Percentiles rank a stretch among this genome's conserved stretches.
phyloP scores from a whole-genome alignment of 2,888 invertebrate species.

The Spilosoma lubricipeda region DNA sequence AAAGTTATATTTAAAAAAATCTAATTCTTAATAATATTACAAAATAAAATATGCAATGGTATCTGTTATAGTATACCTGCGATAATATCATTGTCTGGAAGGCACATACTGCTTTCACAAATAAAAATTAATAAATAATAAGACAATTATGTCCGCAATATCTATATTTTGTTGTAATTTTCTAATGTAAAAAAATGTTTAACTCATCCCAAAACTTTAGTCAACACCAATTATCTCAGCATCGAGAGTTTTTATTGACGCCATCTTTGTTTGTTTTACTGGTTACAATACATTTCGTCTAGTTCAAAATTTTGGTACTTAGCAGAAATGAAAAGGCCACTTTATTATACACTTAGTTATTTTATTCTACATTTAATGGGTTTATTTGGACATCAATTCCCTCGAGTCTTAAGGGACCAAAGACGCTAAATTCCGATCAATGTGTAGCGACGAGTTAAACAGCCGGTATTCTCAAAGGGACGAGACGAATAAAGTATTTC shows the following conservation, averaged over 20 bases:
- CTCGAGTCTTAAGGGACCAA: background rate
- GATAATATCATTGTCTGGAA: background rate
- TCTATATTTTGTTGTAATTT: background rate
- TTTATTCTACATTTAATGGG: background rate
- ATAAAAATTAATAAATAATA: background rate
- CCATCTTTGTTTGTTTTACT: background rate
- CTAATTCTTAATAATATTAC: background rate
- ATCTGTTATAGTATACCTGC: background rate
- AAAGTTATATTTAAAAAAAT: background rate
- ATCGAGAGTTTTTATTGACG: background rate
- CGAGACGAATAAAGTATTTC: background rate
- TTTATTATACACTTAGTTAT: background rate
- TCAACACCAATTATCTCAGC: background rate
- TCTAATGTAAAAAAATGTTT: background rate
- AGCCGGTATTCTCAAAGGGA: constrained; percentile 6
- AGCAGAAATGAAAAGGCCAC: background rate
- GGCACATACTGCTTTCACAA: background rate
- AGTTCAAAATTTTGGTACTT: background rate
- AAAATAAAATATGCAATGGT: background rate
- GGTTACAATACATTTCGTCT: background rate
- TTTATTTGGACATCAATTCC: background rate
- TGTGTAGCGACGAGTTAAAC: background rate
- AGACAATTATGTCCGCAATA: background rate
- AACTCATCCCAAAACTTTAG: background rate
- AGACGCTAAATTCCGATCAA: background rate